Evolutionary conservation across 2,888 invertebrate genomes (phyloP).

Genomic region (Trichopria drosophilae): DNA sequence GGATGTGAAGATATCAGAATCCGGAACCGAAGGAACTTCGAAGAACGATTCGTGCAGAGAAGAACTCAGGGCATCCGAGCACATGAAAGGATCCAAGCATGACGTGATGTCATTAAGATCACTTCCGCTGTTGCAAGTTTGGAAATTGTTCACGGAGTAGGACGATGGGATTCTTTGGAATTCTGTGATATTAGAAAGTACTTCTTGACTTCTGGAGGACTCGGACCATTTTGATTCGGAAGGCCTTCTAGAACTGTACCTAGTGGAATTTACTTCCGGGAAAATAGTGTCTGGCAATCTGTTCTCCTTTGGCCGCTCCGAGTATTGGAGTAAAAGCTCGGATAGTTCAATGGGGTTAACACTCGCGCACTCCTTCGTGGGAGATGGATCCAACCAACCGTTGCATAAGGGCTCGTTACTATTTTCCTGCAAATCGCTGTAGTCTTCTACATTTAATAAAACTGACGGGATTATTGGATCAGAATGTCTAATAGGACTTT

Average conservation of each 20-base stretch:
- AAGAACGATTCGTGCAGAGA: slow-evolving; percentile 53
- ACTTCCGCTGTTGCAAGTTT: slow-evolving; percentile 49
- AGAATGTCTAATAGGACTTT: slow-evolving; percentile 45
- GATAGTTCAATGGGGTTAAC: slow-evolving; percentile 24
- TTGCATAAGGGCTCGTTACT: slow-evolving; percentile 6
- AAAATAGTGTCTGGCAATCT: slow-evolving; percentile 45
- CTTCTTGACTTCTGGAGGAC: slow-evolving; percentile 53
- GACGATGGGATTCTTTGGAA: slow-evolving; percentile 48
- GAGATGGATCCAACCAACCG: slow-evolving; percentile 9
- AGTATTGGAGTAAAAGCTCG: slow-evolving; percentile 16
- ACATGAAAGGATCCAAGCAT: slow-evolving; percentile 50
- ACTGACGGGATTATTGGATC: slow-evolving; percentile 50
- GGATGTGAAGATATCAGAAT: slow-evolving; percentile 49
- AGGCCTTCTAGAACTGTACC: slow-evolving; percentile 51
- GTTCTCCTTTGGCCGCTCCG: slow-evolving; percentile 38
- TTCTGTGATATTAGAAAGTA: slow-evolving; percentile 45
- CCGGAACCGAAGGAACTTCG: slow-evolving; percentile 48
- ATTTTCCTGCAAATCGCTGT: slow-evolving; percentile 27
- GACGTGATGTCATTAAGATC: slow-evolving; percentile 51
- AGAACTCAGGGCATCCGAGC: slow-evolving; percentile 51
- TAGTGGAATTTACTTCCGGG: slow-evolving; percentile 49
- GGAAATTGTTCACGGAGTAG: slow-evolving; percentile 52
- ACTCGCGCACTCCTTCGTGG: background rate
- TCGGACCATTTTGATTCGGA: slow-evolving; percentile 55
- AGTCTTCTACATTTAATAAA: slow-evolving; percentile 49